Conservation (phyloP, 2,888 invertebrate genomes). For the Meghimatium bilineatum region DNA sequence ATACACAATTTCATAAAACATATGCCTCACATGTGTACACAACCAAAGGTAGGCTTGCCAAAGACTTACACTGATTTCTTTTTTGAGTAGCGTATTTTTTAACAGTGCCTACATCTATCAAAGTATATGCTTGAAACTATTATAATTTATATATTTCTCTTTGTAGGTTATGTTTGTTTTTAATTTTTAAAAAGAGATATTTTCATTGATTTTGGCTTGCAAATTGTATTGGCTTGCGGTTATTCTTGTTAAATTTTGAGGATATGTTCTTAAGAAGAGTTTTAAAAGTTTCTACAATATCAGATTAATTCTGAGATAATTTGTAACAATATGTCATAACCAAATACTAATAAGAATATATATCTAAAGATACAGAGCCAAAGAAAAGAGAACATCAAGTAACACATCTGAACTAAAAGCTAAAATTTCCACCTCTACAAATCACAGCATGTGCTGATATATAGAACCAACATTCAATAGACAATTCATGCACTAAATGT, state of each 20-base stretch:
- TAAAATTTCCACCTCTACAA: too few relatives aligned
- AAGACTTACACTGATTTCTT: neutral
- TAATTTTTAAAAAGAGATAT: neutral
- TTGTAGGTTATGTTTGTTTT: neutral
- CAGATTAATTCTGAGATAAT: too few relatives aligned
- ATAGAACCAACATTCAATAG: too few relatives aligned
- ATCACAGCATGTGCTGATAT: too few relatives aligned
- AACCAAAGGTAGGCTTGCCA: slow-evolving; percentile 65
- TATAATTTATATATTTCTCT: neutral
- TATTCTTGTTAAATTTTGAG: neutral
- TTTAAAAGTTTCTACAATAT: too few relatives aligned
- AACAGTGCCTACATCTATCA: neutral
- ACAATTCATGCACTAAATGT: too few relatives aligned
- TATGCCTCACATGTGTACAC: slow-evolving; percentile 75
- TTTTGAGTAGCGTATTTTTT: slow-evolving; percentile 2
- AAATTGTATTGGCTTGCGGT: neutral
- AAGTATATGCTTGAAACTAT: slow-evolving; percentile 23
- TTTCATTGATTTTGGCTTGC: neutral
- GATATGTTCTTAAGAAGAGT: too few relatives aligned
- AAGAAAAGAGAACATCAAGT: too few relatives aligned
- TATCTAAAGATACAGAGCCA: too few relatives aligned
- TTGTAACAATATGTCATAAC: too few relatives aligned
- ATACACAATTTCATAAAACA: slow-evolving; percentile 82
- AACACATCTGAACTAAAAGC: too few relatives aligned
- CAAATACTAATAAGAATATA: too few relatives aligned